phyloP scores from a whole-genome alignment of 2,888 invertebrate genomes.

The Nycteola revayana region DNA sequence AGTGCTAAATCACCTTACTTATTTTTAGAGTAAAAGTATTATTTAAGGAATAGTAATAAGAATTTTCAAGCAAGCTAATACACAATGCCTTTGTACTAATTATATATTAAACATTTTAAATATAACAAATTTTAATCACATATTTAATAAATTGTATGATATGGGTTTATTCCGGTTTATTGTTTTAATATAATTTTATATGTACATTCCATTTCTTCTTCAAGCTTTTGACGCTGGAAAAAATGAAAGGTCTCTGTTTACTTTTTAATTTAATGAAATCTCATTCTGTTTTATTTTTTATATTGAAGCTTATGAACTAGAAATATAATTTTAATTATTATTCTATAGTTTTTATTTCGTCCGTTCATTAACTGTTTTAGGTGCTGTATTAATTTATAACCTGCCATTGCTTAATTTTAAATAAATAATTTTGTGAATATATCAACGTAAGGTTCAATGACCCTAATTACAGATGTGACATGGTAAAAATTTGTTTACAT shows the following conservation, averaged over 20 bases:
- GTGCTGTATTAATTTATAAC: too few species aligned
- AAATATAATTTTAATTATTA: slow-evolving; percentile 23
- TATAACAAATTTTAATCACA: slow-evolving; percentile 1
- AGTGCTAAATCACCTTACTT: slow-evolving; percentile 20
- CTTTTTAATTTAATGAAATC: too few species aligned
- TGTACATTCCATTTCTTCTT: slow-evolving; percentile 32
- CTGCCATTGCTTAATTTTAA: too few species aligned
- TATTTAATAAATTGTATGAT: neutral
- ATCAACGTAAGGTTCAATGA: too few species aligned
- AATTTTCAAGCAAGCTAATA: slow-evolving; percentile 10
- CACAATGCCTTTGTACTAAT: slow-evolving; percentile 9
- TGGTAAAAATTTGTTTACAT: too few species aligned
- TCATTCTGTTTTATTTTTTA: slow-evolving; percentile 4
- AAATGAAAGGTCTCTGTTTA: too few species aligned
- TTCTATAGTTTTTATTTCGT: slow-evolving; percentile 1
- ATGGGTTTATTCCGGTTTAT: too few species aligned
- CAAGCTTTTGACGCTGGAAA: too few species aligned
- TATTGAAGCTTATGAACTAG: slow-evolving; percentile 30
- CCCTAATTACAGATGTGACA: too few species aligned
- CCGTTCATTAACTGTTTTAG: too few species aligned
- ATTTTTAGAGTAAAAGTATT: slow-evolving; percentile 7
- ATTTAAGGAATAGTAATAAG: slow-evolving; percentile 13
- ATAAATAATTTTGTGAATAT: too few species aligned
- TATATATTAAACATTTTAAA: neutral
- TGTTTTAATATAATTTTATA: too few species aligned